Evolutionary conservation across 2,888 invertebrate genomes (phyloP), one percentile per base, ranked within the genome.

Genomic region (Alcis repandata): DNA sequence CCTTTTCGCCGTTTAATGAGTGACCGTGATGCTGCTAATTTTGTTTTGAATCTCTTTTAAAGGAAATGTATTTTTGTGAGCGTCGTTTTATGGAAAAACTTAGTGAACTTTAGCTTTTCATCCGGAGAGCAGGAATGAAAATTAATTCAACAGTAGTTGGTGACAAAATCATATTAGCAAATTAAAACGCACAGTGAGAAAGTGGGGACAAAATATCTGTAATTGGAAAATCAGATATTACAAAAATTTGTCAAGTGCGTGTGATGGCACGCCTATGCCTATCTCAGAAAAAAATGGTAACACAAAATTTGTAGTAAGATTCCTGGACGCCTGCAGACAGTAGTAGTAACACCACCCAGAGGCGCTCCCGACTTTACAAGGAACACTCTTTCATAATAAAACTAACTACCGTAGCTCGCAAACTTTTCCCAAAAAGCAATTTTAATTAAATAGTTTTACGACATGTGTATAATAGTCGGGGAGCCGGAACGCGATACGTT

Each of bases 21-120:
- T 61, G 65, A 65, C 65, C 49, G 67, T 60, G 59, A 59, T 64
- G 64, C 49, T 64, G 60, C 60, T 64, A 68, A 59, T 68, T 56
- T 58, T 40, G 41, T 63, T 61, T 58, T 33, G 4, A 64, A 67
- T 40, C 52, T 43, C 17, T 53, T 51, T 52, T 52, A 45, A 52
- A 19, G 49, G 40, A 40, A 58, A 13, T 38, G 15, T 38, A 36
- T 46, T 46, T 27, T 22, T 8, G 22, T 17, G 41, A 1, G n/a
- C 11, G 13, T 13, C n/a, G 22, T 46, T 3, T 11, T 11, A 17
- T 38, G n/a, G 41, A 41, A 17, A 41, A 41, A n/a, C n/a, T n/a
- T n/a, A 15, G 41, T 41, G 17, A 17, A 41, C 17, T 9, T 17
- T 17, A 9, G 3, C 13, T 38, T n/a, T 38, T 38, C 38, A 38